These are phyloP conservation scores for Meloidogyne chitwoodi DNA, from an alignment of 1,140 invertebrate species.

Conservation along the genomic window DNA sequence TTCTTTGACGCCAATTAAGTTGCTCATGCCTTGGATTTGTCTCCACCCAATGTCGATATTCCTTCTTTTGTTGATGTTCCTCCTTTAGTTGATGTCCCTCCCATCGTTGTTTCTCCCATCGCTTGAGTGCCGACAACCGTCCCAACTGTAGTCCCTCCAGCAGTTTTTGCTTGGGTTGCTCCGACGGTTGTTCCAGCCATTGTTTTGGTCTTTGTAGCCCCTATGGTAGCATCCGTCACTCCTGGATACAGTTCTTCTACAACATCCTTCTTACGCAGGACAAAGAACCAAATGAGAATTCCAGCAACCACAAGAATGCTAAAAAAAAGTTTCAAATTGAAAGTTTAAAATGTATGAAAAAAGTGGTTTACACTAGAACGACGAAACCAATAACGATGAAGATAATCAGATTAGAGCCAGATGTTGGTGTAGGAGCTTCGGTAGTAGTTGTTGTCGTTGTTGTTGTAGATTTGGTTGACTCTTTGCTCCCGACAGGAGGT, in stretches of 20 bases:
- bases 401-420: not conserved
- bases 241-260: not conserved
- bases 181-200: not conserved
- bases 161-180: not conserved
- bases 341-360: not conserved
- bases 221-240: not conserved
- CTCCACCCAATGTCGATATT: no score
- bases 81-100: not conserved
- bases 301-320: not conserved
- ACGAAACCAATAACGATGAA: not conserved
- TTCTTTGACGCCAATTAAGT: no score
- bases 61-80: no score
- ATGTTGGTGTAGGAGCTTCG: not conserved
- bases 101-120: not conserved
- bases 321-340: not conserved
- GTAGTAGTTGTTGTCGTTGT: not conserved
- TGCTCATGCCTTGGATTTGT: no score
- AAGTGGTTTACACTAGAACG: not conserved
- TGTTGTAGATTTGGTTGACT: not conserved
- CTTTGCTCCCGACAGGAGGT: no score
- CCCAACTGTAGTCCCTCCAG: not conserved
- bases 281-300: not conserved
- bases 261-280: not conserved
- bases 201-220: no score
- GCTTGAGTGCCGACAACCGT: not conserved